Percentiles rank a stretch among this genome's conserved stretches.
Evolutionary conservation across 2,797 vertebrate species (phyloP).

Genomic region (Centroberyx gerrardi): DNA sequence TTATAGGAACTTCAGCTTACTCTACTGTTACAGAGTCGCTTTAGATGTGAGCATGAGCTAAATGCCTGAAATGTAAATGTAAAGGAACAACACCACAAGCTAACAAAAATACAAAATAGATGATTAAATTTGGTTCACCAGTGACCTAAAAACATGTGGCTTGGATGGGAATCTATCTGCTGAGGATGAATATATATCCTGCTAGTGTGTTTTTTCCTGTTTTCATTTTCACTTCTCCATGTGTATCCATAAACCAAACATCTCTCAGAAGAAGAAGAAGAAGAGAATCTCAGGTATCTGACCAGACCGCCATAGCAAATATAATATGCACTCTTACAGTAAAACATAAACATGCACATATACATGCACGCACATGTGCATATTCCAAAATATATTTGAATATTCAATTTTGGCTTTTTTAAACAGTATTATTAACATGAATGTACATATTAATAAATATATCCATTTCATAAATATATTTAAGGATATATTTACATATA

Average conservation of each 20-base stretch:
- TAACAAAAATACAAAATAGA: background rate
- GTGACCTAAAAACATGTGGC: background rate
- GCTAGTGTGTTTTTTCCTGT: background rate
- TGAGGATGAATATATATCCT: background rate
- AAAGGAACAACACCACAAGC: background rate
- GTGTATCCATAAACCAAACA: no score
- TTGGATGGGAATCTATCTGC: background rate
- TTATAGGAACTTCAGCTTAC: background rate
- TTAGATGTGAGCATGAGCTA: background rate
- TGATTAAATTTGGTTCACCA: conserved; percentile 24
- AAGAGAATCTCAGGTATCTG: no score
- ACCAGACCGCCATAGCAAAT: no score
- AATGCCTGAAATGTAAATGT: background rate
- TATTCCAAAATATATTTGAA: background rate
- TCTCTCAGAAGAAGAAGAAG: no score
- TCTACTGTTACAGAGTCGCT: background rate
- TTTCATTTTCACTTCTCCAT: background rate
- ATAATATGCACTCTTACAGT: no score
- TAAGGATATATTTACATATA: background rate
- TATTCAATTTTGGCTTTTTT: no score
- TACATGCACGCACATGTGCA: no score
- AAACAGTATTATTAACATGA: background rate
- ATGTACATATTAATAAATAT: background rate
- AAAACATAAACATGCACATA: no score
- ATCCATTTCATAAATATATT: background rate